Percentiles rank a stretch among this genome's conserved stretches.
Conservation (phyloP, 2,888 invertebrate species). For the Prosapia bicincta region DNA sequence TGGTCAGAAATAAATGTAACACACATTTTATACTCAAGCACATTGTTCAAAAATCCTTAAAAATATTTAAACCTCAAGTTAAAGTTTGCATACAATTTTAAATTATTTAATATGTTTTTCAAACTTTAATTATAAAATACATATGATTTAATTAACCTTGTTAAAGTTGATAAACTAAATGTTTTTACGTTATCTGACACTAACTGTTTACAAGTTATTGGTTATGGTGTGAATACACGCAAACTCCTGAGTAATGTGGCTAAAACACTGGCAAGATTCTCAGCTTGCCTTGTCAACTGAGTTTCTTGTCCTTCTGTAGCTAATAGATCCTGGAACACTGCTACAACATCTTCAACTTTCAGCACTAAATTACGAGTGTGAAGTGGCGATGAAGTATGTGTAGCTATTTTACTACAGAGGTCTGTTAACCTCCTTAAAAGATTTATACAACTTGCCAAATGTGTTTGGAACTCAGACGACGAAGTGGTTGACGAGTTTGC, state of each 20-base stretch:
- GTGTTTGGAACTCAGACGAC: conserved; percentile 59
- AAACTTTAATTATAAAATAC: background rate
- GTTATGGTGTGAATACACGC: conserved; percentile 56
- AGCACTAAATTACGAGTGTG: conserved; percentile 78
- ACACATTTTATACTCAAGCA: background rate
- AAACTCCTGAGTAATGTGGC: conserved; percentile 76
- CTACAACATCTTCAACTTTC: conserved; percentile 76
- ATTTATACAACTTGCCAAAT: conserved; percentile 71
- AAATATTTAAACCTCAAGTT: background rate
- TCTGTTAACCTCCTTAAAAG: conserved; percentile 71
- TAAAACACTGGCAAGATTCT: conserved; percentile 75
- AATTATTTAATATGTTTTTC: background rate
- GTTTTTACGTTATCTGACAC: background rate
- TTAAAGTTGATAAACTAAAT: background rate
- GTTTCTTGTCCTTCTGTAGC: conserved; percentile 67
- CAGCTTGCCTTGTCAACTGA: conserved; percentile 75
- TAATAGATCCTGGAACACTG: conserved; percentile 75
- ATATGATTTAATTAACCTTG: background rate
- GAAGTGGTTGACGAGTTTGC: conserved; percentile 55
- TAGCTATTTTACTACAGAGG: conserved; percentile 69
- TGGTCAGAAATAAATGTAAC: too few relatives aligned
- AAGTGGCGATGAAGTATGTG: conserved; percentile 70
- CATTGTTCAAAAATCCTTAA: background rate
- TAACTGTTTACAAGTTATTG: conserved; percentile 1
- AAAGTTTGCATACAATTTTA: background rate